Evolutionary conservation across 2,113 vertebrate genomes (phyloP).

Genomic region (Notarius quadriscutis): DNA sequence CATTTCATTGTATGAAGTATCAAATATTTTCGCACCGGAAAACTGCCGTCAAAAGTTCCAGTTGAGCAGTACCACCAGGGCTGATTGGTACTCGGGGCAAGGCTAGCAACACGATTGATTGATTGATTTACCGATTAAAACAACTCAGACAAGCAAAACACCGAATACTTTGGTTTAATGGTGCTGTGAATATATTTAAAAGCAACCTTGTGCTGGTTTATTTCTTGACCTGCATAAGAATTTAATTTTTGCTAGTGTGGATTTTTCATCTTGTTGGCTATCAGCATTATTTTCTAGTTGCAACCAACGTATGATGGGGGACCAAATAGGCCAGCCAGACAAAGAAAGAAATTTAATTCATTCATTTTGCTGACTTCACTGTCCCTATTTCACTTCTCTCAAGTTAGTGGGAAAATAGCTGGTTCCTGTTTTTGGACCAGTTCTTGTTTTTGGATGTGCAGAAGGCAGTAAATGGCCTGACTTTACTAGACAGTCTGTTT

Average conservation of each 20-base stretch:
- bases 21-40: background rate
- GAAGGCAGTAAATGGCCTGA: background rate
- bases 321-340: background rate
- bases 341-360: background rate
- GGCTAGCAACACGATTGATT: background rate
- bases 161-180: background rate
- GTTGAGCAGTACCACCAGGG: background rate
- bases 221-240: background rate
- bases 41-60: background rate
- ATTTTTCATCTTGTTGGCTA: background rate
- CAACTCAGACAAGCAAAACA: background rate
- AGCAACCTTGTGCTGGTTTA: background rate
- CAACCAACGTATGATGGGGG: background rate
- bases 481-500: slow-evolving; percentile 15
- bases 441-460: background rate
- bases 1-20: background rate
- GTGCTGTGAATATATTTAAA: background rate
- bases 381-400: background rate
- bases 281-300: background rate
- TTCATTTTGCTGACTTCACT: background rate
- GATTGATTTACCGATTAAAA: background rate
- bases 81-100: background rate
- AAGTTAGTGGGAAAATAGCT: background rate
- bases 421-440: background rate
- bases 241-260: background rate